phyloP scores from a whole-genome alignment of 2,888 invertebrate species.

The Ormyrus thymus region DNA sequence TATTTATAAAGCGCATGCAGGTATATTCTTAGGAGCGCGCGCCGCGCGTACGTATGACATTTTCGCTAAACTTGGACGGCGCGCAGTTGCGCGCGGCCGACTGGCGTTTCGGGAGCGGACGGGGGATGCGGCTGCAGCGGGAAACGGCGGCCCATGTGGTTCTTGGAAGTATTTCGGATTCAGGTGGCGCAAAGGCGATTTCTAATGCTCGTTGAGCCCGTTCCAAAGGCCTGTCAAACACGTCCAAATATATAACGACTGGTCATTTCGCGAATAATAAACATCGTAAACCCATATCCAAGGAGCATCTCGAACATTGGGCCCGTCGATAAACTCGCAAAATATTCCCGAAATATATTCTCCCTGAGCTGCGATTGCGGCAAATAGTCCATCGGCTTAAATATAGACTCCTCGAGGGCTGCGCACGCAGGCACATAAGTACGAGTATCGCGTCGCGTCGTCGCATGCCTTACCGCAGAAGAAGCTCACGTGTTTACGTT shows the following conservation, averaged over 20 bases:
- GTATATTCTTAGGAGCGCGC: not conserved
- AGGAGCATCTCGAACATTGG: too few species aligned
- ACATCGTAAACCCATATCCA: too few species aligned
- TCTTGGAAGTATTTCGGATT: too few species aligned
- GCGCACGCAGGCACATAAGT: not conserved
- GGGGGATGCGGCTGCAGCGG: too few species aligned
- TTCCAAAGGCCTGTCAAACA: not conserved
- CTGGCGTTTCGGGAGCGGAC: too few species aligned
- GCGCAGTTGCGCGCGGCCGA: not conserved
- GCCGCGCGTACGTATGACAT: conserved; percentile 10
- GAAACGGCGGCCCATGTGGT: too few species aligned
- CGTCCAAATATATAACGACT: too few species aligned
- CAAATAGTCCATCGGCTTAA: conserved; percentile 12
- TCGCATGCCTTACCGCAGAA: not conserved
- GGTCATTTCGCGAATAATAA: too few species aligned
- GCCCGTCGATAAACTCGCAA: not conserved
- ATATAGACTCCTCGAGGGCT: not conserved
- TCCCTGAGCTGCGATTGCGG: not conserved
- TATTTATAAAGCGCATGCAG: conserved; percentile 5
- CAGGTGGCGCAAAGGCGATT: too few species aligned
- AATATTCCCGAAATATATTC: not conserved
- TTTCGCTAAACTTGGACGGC: not conserved
- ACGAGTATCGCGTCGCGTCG: not conserved
- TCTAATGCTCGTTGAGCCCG: not conserved
- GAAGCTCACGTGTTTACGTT: conserved; percentile 1